Evolutionary conservation across 1,140 invertebrate species (phyloP), one percentile per base, ranked within the genome.

Genomic region (Tribolium castaneum): DNA sequence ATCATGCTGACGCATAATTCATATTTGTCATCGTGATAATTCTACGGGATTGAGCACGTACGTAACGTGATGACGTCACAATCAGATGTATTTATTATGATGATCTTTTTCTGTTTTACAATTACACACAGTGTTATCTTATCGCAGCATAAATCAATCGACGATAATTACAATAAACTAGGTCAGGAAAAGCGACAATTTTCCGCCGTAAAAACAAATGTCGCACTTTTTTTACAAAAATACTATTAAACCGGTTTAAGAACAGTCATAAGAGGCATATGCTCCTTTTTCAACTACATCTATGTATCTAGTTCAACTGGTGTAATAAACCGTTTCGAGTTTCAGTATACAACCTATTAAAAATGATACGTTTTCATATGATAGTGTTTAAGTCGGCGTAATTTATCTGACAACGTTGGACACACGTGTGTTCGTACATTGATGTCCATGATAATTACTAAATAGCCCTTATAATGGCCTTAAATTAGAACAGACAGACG

Each of bases 71-170:
- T 66, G 59, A 66, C 59, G 59, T 66, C 59, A 66, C 59, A 14
- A 66, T 66, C 59, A 66, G 14, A 66, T 66, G 59, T 66, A 66
- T 66, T 66, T 66, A 66, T 66, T 66, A 35, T 66, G 59, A 66
- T 66, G 54, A 59, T 35, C 12, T 66, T 66, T 66, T 66, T 35
- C 6, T 66, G 16, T 66, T 66, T 35, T 12, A 66, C 59, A 66
- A 66, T 66, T 35, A 14, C 6, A 66, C 30, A 66, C 34, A 35
- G 1, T 12, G n/a, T 66, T 66, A 66, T 66, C 59, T 66, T 66
- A 66, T 66, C 59, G 25, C 34, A 30, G n/a, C n/a, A 35, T 34
- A 14, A 66, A 66, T 35, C 13, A 25, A 14, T 66, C 34, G 25
- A 12, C 10, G 39, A 45, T 14, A 30, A 59, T 59, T 59, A 59